Base-by-base conservation (phyloP, 1,140 invertebrate genomes). In the Danaus plexippus region DNA sequence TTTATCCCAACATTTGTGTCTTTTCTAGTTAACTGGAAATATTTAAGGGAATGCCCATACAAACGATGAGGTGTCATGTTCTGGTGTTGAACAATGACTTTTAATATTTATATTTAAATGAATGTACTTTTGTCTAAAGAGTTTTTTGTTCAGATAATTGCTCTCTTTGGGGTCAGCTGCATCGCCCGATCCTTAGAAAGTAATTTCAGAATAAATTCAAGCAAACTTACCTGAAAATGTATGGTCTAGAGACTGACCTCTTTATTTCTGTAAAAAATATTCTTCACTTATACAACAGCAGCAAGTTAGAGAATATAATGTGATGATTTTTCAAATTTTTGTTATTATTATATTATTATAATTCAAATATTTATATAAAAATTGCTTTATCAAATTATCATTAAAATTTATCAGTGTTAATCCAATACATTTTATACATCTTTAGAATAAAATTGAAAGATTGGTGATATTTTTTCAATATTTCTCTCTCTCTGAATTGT, bases 281-380 rank as follows among this genome's bases (percentile, higher is more conserved):
- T 32, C 22, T 3, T 32, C 22, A 32, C 22, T 32, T 32, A 3
- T 15, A 1, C 15, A 15, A 3, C 15, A 1, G 15, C 15, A 15
- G 3, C 15, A 15, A 15, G 15, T 15, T 3, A 15, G 15, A 15
- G 15, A 15, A 15, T n/a, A n/a, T n/a, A n/a, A n/a, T n/a, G n/a
- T n/a, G n/a, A 12, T 12, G 3, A 32, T 49, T 49, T 32, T 10
- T 49, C 6, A 46, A 46, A n/a, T 46, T n/a, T 51, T 11, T 42
- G 42, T 40, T 50, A 42, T 11, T 1, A 61, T 1, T 57, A 44
- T 18, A 57, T 57, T 43, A 54, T 42, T 11, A 11, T 49, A 41
- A 32, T 9, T n/a, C 15, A 51, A 32, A 10, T 50, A n/a, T 51
- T 13, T 11, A 12, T 47, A 2, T 10, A 11, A 12, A 47, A 13